Base-by-base conservation (phyloP, 2,797 vertebrate species). In the Rhynchonycteris naso region DNA sequence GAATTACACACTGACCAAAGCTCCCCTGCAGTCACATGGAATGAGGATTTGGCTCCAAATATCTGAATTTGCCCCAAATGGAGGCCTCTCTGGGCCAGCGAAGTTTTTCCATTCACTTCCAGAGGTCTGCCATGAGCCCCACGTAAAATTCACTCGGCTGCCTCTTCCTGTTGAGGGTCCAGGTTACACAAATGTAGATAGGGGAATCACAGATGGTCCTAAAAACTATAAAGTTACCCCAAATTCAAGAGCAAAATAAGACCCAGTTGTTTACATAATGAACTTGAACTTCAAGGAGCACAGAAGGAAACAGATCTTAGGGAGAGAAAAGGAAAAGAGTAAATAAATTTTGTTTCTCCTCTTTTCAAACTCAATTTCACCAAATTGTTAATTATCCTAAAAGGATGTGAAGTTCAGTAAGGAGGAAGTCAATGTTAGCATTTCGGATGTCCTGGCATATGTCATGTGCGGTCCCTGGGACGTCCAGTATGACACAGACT, bases 1-100 rank as follows among this genome's bases (percentile, higher is more conserved):
- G 95, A 96, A 97, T 97, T 96, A 93, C 95, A 97, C 21, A 59
- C 96, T 97, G 97, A 96, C 97, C 97, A 84, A 95, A 89, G 82
- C 92, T 96, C 92, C 96, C 95, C 92, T 66, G 68, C 95, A 95
- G 95, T 96, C 96, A 97, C 96, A 95, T 78, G 95, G 95, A 97
- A 96, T 96, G 97, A 96, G 68, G 88, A 95, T 88, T 97, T 97
- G 96, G 93, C 90, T 96, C 91, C 68, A 78, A 15, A 47, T 71
- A 82, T 79, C 81, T 86, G 91, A 58, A 92, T 86, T 50, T 94
- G 85, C 89, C 94, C 92, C 24, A 97, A 88, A 94, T 74, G 93
- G 88, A 96, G 74, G 93, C 88, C 81, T 97, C 85, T 47, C 69
- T 54, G 65, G 50, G 74, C 88, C 56, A 21, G 69, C 79, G 72